Evolutionary conservation across 2,888 invertebrate species (phyloP).

Genomic region (Galeruca laticollis): DNA sequence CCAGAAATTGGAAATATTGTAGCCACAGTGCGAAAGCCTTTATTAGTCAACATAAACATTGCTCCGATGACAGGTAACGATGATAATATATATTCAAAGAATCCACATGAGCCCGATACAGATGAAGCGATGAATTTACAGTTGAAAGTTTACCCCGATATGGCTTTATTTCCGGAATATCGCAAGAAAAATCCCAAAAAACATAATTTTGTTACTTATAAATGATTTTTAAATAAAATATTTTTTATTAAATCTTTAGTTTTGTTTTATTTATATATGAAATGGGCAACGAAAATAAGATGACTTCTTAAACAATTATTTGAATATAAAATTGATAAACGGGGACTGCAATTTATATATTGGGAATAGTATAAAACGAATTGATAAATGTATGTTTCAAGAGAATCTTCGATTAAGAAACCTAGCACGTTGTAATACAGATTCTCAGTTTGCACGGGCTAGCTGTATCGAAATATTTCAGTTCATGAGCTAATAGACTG

Average conservation of each 20-base stretch:
- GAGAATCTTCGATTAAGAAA: no score
- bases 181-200: not conserved
- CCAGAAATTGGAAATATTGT: constrained; percentile 38
- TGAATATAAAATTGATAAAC: no score
- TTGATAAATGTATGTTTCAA: no score
- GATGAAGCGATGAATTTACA: constrained; percentile 25
- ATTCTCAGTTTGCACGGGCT: no score
- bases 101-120: not conserved
- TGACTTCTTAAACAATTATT: no score
- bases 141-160: constrained; percentile 28
- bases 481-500: no score
- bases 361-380: no score
- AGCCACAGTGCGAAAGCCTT: constrained; percentile 44
- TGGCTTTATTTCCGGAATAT: constrained; percentile 8
- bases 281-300: no score
- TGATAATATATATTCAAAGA: not conserved
- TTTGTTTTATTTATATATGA: no score
- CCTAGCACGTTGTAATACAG: no score
- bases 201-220: not conserved
- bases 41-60: constrained; percentile 53
- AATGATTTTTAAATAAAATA: not conserved
- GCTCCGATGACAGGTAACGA: constrained; percentile 49
- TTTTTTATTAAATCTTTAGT: not conserved
- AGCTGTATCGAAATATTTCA: no score
- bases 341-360: no score